Conservation (phyloP, 2,113 vertebrate genomes). For the Sclerurus mexicanus region DNA sequence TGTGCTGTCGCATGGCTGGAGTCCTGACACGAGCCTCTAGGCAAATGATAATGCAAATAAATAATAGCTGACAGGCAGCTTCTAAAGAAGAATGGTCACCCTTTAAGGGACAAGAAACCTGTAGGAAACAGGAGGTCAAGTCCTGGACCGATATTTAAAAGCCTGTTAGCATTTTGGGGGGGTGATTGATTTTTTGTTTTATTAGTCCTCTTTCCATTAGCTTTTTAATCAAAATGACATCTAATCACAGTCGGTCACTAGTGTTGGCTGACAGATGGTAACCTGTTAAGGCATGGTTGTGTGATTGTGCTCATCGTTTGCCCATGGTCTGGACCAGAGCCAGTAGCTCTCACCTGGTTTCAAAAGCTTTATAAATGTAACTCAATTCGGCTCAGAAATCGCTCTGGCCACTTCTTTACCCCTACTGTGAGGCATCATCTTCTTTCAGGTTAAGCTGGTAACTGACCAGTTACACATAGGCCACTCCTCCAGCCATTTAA, state of each 20-base stretch:
- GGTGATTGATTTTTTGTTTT: neutral
- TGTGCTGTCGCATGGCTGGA: neutral
- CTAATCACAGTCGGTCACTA: neutral
- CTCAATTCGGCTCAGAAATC: conserved; percentile 14
- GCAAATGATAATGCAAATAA: neutral
- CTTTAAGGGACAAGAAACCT: neutral
- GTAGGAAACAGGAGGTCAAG: neutral
- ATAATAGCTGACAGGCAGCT: neutral
- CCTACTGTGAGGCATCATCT: neutral
- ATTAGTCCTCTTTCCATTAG: neutral
- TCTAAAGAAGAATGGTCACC: neutral
- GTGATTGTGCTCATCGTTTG: neutral
- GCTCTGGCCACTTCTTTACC: neutral
- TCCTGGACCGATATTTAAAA: neutral
- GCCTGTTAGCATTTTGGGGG: neutral
- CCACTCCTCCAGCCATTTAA: neutral
- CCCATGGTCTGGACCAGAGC: neutral
- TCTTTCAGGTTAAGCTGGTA: conserved; percentile 16
- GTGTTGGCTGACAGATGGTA: conserved; percentile 13
- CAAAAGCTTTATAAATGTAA: conserved; percentile 31
- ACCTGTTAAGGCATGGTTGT: neutral
- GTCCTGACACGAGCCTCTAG: neutral
- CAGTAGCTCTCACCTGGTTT: neutral
- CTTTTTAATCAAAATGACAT: conserved; percentile 38
- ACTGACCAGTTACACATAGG: conserved; percentile 14